Percentiles rank a stretch among this genome's conserved stretches.
Conservation (phyloP, 2,888 invertebrate species). For the Orthonychiurus folsomi region DNA sequence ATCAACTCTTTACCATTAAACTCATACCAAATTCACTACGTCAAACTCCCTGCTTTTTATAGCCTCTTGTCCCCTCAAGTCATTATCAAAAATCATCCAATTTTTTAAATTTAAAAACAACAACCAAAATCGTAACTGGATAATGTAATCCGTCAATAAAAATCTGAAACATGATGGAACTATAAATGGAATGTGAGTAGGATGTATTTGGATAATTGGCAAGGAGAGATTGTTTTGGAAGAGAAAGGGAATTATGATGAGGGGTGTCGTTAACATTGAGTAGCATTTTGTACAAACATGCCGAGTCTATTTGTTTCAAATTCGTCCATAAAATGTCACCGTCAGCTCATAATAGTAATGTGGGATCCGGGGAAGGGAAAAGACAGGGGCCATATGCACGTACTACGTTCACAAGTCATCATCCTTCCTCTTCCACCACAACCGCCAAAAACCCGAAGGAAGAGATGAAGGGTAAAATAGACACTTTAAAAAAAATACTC, state of each 20-base stretch:
- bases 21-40: too few species aligned
- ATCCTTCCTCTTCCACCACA: background rate
- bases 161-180: background rate
- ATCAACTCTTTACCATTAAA: background rate
- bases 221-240: constrained; percentile 2
- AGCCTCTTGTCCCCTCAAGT: background rate
- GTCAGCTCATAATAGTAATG: constrained; percentile 15
- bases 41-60: background rate
- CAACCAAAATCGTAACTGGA: too few species aligned
- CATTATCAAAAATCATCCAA: background rate
- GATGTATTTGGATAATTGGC: background rate
- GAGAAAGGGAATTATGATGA: constrained; percentile 22
- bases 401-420: constrained; percentile 23
- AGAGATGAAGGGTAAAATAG: too few species aligned
- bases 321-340: constrained; percentile 5
- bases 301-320: constrained; percentile 16
- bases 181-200: background rate
- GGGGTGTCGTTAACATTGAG: constrained; percentile 16
- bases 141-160: too few species aligned
- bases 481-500: background rate
- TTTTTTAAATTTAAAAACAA: too few species aligned
- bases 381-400: background rate
- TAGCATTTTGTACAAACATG: constrained; percentile 16
- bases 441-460: background rate
- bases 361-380: background rate